These are phyloP conservation scores for Brienomyrus brachyistius DNA, from an alignment of 2,113 vertebrate genomes.

Conservation along the genomic window DNA sequence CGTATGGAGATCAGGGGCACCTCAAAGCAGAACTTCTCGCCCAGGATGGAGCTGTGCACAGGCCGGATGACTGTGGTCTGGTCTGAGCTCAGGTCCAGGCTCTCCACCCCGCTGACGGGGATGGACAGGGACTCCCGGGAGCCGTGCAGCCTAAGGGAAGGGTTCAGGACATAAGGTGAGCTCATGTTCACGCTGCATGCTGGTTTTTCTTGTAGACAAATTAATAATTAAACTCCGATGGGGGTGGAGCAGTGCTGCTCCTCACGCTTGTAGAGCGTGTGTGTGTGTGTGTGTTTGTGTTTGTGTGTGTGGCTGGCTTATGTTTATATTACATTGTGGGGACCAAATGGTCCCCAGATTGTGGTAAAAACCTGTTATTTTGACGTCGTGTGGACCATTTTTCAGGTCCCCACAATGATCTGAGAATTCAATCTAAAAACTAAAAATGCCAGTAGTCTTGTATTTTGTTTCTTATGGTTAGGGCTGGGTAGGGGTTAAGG, in stretches of 20 bases:
- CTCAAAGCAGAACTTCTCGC: slow-evolving; percentile 88
- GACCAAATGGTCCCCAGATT: no score
- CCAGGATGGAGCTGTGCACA: slow-evolving; percentile 81
- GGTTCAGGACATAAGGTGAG: background rate
- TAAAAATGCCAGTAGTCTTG: no score
- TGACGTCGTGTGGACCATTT: no score
- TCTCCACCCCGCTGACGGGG: slow-evolving; percentile 49
- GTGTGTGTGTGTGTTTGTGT: background rate
- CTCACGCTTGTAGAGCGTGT: background rate
- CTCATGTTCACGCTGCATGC: background rate
- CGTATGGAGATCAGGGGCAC: slow-evolving; percentile 42
- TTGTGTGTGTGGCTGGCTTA: background rate
- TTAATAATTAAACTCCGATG: background rate
- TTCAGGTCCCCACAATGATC: no score
- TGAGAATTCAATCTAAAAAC: no score
- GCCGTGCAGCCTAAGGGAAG: slow-evolving; percentile 45
- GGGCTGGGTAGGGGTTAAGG: no score
- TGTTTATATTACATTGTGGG: no score
- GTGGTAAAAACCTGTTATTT: no score
- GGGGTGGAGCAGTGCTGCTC: background rate
- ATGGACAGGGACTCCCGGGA: slow-evolving; percentile 74
- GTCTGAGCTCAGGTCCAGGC: slow-evolving; percentile 72
- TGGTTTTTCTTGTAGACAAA: background rate
- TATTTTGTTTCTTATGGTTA: no score
- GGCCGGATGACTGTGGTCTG: slow-evolving; percentile 70